Conservation (phyloP, 2,113 vertebrate genomes). For the Ceuthmochares aereus region DNA sequence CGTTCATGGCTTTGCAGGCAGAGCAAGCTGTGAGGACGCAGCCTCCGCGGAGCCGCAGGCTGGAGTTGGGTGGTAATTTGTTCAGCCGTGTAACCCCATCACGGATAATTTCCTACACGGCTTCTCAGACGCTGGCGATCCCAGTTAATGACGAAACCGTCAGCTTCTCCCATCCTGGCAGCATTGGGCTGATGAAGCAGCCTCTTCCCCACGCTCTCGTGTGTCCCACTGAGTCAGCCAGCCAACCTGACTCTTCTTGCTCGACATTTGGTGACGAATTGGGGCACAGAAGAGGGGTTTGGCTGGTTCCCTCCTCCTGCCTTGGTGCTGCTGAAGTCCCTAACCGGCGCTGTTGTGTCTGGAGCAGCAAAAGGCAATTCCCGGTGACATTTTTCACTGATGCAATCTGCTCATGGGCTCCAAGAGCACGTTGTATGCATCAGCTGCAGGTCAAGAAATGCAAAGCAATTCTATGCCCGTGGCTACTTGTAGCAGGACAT, state of each 20-base stretch:
- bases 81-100: background rate
- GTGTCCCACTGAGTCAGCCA: background rate
- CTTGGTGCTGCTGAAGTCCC: background rate
- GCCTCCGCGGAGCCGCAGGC: background rate
- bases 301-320: background rate
- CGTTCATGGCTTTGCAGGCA: accelerated
- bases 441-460: background rate
- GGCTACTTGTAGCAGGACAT: background rate
- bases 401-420: background rate
- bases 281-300: background rate
- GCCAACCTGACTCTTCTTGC: background rate
- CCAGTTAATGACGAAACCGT: background rate
- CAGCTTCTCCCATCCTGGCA: background rate
- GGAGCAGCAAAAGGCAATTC: background rate
- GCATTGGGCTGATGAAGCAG: background rate
- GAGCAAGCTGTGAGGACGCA: accelerated
- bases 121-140: background rate
- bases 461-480: background rate
- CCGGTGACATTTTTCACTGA: background rate
- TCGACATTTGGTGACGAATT: background rate
- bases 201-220: accelerated
- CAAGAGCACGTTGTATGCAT: background rate
- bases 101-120: background rate
- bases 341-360: accelerated
- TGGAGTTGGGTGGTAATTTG: background rate